Evolutionary conservation across 92 coral and sea anemone species (phyloP), one percentile per base, ranked within the genome.

Genomic region (Actinernus sp.): DNA sequence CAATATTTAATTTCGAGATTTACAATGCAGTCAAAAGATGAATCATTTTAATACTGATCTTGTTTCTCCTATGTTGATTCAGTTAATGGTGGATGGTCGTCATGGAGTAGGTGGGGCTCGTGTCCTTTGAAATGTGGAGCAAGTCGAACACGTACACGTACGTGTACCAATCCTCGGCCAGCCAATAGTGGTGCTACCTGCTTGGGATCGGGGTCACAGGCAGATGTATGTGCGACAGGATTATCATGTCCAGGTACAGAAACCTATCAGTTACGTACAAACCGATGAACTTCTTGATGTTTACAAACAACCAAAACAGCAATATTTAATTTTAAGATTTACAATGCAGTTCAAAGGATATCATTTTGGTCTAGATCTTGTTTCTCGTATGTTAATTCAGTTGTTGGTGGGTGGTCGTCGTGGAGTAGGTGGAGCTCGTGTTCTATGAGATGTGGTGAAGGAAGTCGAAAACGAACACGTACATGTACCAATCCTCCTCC

Each of bases 181-280:
- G 71, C 71, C 19, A 46, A 63, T 47, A 46, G 71, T 33, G 71
- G 71, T 2, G 33, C 46, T 31, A 33, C 46, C 5, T 63, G 71
- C 23, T 31, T 4, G 1, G 57, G 48, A 31, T 31, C 0, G 12
- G 25, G 2, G 12, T 30, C 59, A 1, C 58, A 65, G 37, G 32
- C 71, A 17, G 18, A 38, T 16, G 22, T 36, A 3, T 63, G 71
- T 29, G 17, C 23, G 7, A 19, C 56, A n/a, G 33, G 49, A 1
- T n/a, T n/a, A n/a, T 3, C 34, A 5, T 63, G 71, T 47, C 71
- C 71, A 47, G 71, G 71, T 63, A 26, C 20, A 28, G 6, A 24
- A 17, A n/a, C n/a, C n/a, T n/a, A n/a, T n/a, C n/a, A n/a, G n/a
- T n/a, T n/a, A n/a, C n/a, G n/a, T n/a, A n/a, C n/a, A n/a, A n/a